These are phyloP conservation scores for Eutolmus rufibarbis DNA, from an alignment of 2,888 invertebrate species.

Conservation along the genomic window DNA sequence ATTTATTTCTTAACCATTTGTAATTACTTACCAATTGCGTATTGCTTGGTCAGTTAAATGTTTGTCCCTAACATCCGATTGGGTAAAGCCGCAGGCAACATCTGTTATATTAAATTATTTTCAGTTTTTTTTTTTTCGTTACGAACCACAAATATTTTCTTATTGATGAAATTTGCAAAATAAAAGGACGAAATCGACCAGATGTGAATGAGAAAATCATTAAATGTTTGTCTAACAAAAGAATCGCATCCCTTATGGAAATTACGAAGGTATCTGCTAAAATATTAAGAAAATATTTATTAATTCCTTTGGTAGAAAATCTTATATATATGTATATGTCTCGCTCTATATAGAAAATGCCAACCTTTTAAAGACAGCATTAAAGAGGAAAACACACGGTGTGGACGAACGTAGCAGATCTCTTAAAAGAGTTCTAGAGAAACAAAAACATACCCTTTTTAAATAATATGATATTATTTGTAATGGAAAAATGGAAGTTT, in stretches of 20 bases:
- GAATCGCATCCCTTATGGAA: neutral
- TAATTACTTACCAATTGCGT: no score
- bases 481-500: neutral
- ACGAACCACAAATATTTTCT: neutral
- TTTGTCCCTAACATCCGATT: no score
- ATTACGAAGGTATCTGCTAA: neutral
- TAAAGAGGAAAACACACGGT: neutral
- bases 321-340: no score
- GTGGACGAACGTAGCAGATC: neutral
- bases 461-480: neutral
- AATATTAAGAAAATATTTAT: neutral
- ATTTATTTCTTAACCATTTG: no score
- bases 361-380: neutral
- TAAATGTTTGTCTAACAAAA: neutral
- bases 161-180: neutral
- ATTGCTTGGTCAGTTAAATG: no score
- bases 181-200: neutral
- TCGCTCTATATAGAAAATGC: neutral
- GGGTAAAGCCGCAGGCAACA: neutral
- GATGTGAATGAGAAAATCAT: neutral
- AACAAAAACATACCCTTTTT: neutral
- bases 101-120: neutral
- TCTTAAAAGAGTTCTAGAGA: neutral
- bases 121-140: neutral
- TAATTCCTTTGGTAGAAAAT: neutral